These are phyloP conservation scores for Vultur gryphus DNA, from an alignment of 2,797 vertebrate genomes.

Conservation along the genomic window DNA sequence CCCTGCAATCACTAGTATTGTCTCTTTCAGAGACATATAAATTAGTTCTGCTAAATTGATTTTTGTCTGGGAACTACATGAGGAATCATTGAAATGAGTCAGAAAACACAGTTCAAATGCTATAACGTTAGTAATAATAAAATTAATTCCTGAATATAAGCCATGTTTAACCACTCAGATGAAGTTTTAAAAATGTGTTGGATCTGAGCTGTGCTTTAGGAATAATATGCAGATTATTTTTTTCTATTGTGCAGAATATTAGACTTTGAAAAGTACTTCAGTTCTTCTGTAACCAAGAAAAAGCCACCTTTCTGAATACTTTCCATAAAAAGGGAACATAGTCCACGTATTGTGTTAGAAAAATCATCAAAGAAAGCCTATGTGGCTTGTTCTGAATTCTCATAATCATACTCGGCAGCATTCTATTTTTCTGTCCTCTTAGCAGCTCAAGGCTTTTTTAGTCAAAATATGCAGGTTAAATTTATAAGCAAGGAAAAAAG, in stretches of 20 bases:
- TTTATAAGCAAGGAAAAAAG: background rate
- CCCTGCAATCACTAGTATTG: background rate
- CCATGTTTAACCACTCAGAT: background rate
- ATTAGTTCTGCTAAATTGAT: background rate
- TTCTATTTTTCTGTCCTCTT: background rate
- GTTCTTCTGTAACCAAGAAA: background rate
- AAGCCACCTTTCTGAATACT: background rate
- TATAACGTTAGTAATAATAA: background rate
- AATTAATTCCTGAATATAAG: background rate
- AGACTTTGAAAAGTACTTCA: background rate
- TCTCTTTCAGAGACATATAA: background rate
- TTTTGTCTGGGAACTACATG: background rate
- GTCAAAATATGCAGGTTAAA: background rate
- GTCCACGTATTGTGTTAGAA: background rate
- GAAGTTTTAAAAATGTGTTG: background rate
- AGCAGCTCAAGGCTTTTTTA: background rate
- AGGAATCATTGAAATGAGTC: background rate
- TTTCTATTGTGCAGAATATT: background rate
- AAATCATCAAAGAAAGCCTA: background rate
- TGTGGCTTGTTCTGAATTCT: background rate
- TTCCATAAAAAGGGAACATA: background rate
- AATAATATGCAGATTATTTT: background rate
- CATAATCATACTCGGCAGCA: background rate
- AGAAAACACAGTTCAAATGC: background rate
- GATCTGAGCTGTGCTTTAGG: background rate